Conservation (phyloP, 2,797 vertebrate genomes). For the Chelmon rostratus region DNA sequence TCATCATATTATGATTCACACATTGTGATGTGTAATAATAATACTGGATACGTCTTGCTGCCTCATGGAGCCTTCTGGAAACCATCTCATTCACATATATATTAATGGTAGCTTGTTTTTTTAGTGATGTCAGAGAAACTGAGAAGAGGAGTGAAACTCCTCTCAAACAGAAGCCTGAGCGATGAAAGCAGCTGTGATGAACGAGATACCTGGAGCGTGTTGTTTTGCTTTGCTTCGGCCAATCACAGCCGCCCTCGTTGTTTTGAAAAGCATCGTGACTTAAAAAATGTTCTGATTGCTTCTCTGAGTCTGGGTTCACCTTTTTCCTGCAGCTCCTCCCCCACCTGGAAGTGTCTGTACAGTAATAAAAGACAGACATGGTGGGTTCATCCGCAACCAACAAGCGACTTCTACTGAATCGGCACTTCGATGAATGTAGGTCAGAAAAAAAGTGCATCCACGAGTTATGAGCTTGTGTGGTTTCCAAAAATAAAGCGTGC, state of each 20-base stretch:
- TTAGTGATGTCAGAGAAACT: too few relatives aligned
- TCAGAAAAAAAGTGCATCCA: constrained; percentile 3
- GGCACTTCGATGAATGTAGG: constrained; percentile 27
- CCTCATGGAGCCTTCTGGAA: neutral
- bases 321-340: neutral
- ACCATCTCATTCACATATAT: neutral
- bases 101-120: too few relatives aligned
- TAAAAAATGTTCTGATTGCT: too few relatives aligned
- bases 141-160: too few relatives aligned
- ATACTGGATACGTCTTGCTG: neutral
- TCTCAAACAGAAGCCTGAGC: too few relatives aligned
- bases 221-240: too few relatives aligned
- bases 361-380: neutral
- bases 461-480: constrained; percentile 19
- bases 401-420: constrained; percentile 8
- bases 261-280: too few relatives aligned
- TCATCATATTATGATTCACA: neutral
- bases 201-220: too few relatives aligned
- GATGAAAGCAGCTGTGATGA: too few relatives aligned
- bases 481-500: constrained; percentile 10
- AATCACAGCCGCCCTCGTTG: too few relatives aligned
- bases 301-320: neutral
- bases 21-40: neutral
- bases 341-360: neutral
- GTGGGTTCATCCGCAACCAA: neutral